Evolutionary conservation across 2,113 vertebrate species (phyloP).

Genomic region (Myrmophylax atrothorax): DNA sequence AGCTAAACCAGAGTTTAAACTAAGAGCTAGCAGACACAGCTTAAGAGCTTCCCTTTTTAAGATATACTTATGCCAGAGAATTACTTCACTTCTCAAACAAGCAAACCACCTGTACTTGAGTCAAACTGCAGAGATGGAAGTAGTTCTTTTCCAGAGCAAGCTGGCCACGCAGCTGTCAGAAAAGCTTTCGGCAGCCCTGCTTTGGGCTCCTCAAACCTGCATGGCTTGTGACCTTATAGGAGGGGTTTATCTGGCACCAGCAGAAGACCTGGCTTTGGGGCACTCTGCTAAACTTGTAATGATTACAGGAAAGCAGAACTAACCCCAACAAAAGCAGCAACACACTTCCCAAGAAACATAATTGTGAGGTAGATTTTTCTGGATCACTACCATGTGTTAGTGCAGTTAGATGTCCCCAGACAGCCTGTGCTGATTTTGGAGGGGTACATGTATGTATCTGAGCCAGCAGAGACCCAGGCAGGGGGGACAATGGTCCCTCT

Average conservation of each 20-base stretch:
- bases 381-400: neutral
- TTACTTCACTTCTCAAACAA: neutral
- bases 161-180: neutral
- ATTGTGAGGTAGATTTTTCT: neutral
- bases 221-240: neutral
- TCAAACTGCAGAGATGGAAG: neutral
- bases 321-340: neutral
- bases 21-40: neutral
- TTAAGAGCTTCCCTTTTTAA: neutral
- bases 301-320: neutral
- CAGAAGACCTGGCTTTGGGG: neutral
- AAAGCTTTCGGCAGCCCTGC: neutral
- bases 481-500: accelerated
- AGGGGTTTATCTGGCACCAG: neutral
- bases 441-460: accelerated
- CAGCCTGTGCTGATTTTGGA: neutral
- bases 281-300: neutral
- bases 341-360: neutral
- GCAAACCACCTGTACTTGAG: neutral
- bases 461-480: neutral
- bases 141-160: neutral
- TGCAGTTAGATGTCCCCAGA: neutral
- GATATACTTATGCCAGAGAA: neutral
- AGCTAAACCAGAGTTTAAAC: neutral
- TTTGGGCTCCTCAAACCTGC: neutral